phyloP scores from a whole-genome alignment of 30 jellyfish, hydroid and myxozoan genomes.

The Cassiopea xamachana region DNA sequence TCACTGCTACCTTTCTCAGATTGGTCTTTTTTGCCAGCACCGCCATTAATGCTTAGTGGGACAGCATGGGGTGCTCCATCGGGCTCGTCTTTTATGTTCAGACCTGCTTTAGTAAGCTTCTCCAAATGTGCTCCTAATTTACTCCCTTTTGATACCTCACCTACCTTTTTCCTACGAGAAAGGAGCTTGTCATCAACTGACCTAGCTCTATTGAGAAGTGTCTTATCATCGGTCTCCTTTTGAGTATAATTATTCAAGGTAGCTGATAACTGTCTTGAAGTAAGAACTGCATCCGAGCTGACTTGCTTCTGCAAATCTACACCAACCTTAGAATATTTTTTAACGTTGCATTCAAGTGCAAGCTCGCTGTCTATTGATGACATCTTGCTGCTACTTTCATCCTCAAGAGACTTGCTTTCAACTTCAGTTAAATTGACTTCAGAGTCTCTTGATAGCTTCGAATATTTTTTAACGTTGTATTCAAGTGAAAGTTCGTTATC shows the following conservation, averaged over 20 bases:
- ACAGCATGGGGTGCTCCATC: background rate
- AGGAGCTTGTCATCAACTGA: slow-evolving; percentile 59
- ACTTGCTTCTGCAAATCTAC: slow-evolving; percentile 11
- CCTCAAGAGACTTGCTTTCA: background rate
- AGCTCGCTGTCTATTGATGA: background rate
- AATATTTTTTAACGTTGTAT: background rate
- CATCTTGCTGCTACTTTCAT: background rate
- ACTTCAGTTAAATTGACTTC: background rate
- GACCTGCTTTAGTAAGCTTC: slow-evolving; percentile 68
- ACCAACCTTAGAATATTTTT: background rate
- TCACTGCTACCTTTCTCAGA: background rate
- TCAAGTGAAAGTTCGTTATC: background rate
- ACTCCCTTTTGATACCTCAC: slow-evolving; percentile 32
- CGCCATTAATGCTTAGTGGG: background rate
- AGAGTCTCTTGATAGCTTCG: background rate
- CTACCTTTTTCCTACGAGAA: slow-evolving; percentile 4
- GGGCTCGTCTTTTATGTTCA: slow-evolving; percentile 18
- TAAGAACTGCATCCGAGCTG: slow-evolving; percentile 62
- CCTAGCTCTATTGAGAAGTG: slow-evolving; percentile 10
- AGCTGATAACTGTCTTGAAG: slow-evolving; percentile 16
- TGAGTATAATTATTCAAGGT: background rate
- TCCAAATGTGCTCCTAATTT: slow-evolving; percentile 66
- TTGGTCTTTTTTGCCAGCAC: background rate
- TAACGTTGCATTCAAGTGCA: background rate
- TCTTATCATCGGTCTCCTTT: slow-evolving; percentile 6